Evolutionary conservation across 2,888 invertebrate species (phyloP).

Genomic region (Lydus trimaculatus): DNA sequence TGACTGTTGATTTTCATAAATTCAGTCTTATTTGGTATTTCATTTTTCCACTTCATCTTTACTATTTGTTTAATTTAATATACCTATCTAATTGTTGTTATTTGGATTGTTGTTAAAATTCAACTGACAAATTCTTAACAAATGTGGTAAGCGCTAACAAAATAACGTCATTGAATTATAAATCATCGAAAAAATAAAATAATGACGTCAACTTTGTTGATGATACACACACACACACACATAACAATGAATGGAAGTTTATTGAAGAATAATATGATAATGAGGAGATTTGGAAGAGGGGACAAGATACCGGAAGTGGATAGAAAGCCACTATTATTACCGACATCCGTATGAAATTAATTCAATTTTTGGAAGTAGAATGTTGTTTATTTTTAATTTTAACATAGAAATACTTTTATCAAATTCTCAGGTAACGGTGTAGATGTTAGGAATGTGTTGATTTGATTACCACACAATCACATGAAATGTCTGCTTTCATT

Average conservation of each 20-base stretch:
- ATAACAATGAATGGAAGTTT: not conserved
- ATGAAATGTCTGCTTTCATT: not conserved
- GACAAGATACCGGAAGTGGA: not conserved
- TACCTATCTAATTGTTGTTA: conserved; percentile 8
- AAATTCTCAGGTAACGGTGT: not conserved
- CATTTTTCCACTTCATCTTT: conserved; percentile 41
- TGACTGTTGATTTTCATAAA: conserved; percentile 47
- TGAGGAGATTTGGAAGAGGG: not conserved
- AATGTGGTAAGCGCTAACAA: conserved; percentile 23
- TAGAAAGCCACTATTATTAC: not conserved
- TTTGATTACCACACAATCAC: conserved; percentile 3
- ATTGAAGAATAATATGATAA: not conserved
- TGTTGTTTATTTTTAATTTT: too few species aligned
- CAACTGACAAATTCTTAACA: conserved; percentile 31
- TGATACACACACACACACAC: too few species aligned
- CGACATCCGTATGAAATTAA: not conserved
- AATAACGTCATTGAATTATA: conserved; percentile 11
- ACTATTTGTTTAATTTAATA: conserved; percentile 3
- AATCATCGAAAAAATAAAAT: not conserved
- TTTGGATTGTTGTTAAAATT: conserved; percentile 7
- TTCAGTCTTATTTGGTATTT: conserved; percentile 44
- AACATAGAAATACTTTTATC: not conserved
- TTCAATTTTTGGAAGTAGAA: not conserved
- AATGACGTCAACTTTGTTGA: conserved; percentile 8
- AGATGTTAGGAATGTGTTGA: not conserved